Conservation (phyloP, 2,888 invertebrate genomes). For the Drosophila conformis region DNA sequence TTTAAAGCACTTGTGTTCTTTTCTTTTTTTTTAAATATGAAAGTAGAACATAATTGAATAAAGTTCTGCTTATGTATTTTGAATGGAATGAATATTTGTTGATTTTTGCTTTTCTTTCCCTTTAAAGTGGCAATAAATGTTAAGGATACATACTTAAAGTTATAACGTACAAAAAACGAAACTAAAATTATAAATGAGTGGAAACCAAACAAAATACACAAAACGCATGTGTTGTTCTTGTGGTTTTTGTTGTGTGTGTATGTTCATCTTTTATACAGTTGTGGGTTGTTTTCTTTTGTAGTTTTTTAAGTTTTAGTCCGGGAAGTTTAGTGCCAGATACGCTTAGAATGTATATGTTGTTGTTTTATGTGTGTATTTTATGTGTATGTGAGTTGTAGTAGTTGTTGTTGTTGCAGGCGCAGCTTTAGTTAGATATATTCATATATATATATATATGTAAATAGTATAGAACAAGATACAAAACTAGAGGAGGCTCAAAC, state of each 20-base stretch:
- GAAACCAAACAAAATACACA: slow-evolving; percentile 23
- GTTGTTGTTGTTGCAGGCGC: slow-evolving; percentile 65
- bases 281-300: slow-evolving; percentile 32
- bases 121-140: slow-evolving; percentile 2
- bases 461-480: slow-evolving; percentile 34
- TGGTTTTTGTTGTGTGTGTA: slow-evolving; percentile 24
- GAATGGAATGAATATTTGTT: background rate
- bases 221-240: slow-evolving; percentile 12
- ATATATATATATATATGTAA: slow-evolving; percentile 5
- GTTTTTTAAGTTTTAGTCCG: slow-evolving; percentile 33
- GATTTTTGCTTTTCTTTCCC: background rate
- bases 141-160: slow-evolving; percentile 1
- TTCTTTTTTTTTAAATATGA: slow-evolving; percentile 16
- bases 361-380: slow-evolving; percentile 30
- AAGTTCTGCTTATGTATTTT: slow-evolving; percentile 1
- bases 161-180: slow-evolving; percentile 24
- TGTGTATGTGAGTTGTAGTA: slow-evolving; percentile 18
- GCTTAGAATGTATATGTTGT: slow-evolving; percentile 36
- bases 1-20: background rate
- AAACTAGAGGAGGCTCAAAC: slow-evolving; percentile 39
- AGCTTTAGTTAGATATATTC: slow-evolving; percentile 49
- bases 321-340: slow-evolving; percentile 39
- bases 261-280: slow-evolving; percentile 41
- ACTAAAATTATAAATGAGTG: slow-evolving; percentile 12
- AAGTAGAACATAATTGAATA: slow-evolving; percentile 8